Evolutionary conservation across 2,113 vertebrate species (phyloP), one percentile per base, ranked within the genome.

Genomic region (Microcebus tavaratra): DNA sequence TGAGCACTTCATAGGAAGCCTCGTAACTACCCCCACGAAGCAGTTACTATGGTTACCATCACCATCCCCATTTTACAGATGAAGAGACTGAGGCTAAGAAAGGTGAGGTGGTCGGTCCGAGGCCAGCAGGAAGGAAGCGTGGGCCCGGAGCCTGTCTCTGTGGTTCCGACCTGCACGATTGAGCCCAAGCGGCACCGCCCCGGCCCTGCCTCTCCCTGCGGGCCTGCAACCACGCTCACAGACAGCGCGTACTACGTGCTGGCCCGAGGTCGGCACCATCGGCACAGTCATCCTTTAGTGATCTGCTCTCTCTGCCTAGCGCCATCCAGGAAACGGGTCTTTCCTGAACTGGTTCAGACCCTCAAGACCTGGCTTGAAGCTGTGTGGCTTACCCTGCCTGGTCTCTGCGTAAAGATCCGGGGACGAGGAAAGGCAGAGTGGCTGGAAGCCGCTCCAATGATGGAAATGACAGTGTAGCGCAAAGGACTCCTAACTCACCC

Each of bases 191-290:
- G 2, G 2, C 2, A 0, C 50, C 39, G 50, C 25, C 55, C 36
- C 23, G 45, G 53, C 25, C 31, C 25, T 0, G n/a, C 9, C 31
- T 36, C 42, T 59, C 42, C 72, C 53, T 1, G 17, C 8, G 42
- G 53, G 81, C 73, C 63, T 45, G 34, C 2, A 2, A 13, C 20
- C 21, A 63, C 10, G 48, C 39, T 18, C 50, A 29, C 53, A n/a
- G 70, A 34, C 31, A 14, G 34, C 8, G 1, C 42, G 63, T 8
- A 25, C 1, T 6, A 39, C 34, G 50, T 1, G 3, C 27, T 14
- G 0, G 0, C 15, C 34, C 21, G 4, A 10, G 18, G n/a, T 0
- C 6, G 34, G 25, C 31, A 20, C 20, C 63, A 9, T 13, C 25
- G 3, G 31, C 21, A 0, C 2, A 8, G 59, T 14, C 88, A 23